Conservation (phyloP, 2,113 vertebrate species). For the Anser cygnoides region DNA sequence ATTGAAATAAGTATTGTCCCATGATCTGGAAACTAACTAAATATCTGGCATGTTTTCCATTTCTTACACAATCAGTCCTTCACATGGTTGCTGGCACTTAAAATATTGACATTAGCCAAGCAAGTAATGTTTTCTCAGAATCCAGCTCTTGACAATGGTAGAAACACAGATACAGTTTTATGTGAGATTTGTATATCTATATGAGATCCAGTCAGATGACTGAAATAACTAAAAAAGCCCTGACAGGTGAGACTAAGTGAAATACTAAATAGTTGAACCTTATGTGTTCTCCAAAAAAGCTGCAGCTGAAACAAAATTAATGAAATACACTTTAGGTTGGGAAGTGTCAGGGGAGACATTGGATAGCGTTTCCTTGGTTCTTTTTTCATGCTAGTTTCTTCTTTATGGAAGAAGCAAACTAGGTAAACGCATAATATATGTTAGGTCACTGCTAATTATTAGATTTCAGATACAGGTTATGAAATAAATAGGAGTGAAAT, state of each 20-base stretch:
- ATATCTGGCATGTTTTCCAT: background rate
- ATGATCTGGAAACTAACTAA: background rate
- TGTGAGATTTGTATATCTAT: background rate
- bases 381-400: background rate
- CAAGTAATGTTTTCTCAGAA: background rate
- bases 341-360: background rate
- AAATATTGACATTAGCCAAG: background rate
- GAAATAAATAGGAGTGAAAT: background rate
- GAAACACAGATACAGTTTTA: background rate
- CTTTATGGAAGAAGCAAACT: background rate
- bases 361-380: background rate
- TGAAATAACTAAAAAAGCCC: background rate
- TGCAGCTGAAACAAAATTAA: background rate
- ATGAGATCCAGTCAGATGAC: background rate
- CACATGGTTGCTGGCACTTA: background rate
- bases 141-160: background rate
- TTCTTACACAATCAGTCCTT: background rate
- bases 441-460: background rate
- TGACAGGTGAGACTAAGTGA: background rate
- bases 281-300: background rate
- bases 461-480: background rate
- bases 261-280: background rate
- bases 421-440: background rate
- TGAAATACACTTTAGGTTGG: background rate
- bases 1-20: background rate